Evolutionary conservation across 2,797 vertebrate genomes (phyloP), one percentile per base, ranked within the genome.

Genomic region (Phrynocephalus forsythii): DNA sequence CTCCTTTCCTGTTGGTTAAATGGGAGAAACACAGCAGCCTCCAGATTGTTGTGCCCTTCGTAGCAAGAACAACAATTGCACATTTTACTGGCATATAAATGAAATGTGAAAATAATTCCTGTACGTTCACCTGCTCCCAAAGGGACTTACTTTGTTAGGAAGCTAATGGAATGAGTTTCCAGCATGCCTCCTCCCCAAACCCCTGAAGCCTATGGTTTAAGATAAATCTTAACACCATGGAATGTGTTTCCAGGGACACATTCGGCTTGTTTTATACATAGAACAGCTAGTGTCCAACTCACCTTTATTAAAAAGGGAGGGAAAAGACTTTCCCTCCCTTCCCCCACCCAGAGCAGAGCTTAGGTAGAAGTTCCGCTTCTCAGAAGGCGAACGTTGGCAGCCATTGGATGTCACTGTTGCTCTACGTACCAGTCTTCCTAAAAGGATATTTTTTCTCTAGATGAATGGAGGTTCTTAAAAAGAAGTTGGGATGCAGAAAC

Each of bases 391-490:
- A 78, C n/a, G 30, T 50, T 86, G 89, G 77, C 69, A 87, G 87
- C 96, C 97, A 96, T 93, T 1, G 91, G 97, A 96, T 97, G 97
- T 96, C 96, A 96, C 94, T 97, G 94, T 97, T 96, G 95, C 92
- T 93, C 97, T 94, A 84, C 85, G 88, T 87, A 95, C 73, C 38
- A 26, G 6, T 85, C 33, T n/a, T 89, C 13, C 33, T 83, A 63
- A 86, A 92, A 85, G 79, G 75, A 0, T 0, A 1, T 68, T 71
- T 20, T 79, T 80, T 92, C 72, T 86, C 63, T 48, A 56, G 73
- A 3, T 78, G 86, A 91, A 90, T 3, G 30, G 75, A 69, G 24
- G 88, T 60, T 85, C 72, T 87, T 83, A 78, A 88, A 78, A 88
- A 79, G 85, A 89, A 90, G 66, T 87, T 72, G 69, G 69, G 86